Conservation (phyloP, 2,113 vertebrate genomes). For the Amazona guildingii region DNA sequence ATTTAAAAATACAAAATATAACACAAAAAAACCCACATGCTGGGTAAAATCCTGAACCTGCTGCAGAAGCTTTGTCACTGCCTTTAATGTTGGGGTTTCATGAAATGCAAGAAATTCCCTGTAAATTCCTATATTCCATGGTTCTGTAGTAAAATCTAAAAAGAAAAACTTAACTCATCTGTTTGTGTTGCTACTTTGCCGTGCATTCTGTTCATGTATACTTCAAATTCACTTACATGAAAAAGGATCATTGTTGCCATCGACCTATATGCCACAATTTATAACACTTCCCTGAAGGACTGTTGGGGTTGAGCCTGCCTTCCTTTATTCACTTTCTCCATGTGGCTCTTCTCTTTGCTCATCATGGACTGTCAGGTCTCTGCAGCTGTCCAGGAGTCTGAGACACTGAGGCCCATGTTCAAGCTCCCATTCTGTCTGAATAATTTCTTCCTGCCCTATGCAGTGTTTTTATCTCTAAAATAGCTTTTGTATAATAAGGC, state of each 20-base stretch:
- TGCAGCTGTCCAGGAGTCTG: not conserved
- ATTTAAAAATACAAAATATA: not conserved
- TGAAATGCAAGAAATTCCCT: not conserved
- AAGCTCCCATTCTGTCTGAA: not conserved
- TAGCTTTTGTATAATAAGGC: slow-evolving; percentile 7
- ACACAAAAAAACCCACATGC: not conserved
- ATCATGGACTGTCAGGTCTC: not conserved
- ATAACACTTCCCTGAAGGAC: not conserved
- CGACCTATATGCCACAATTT: not conserved
- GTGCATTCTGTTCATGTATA: not conserved
- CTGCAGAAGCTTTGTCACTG: not conserved
- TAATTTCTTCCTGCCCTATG: not conserved
- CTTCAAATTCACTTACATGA: not conserved
- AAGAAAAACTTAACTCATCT: rapidly evolving
- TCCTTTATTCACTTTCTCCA: not conserved
- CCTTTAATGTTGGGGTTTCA: not conserved
- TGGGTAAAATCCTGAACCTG: not conserved
- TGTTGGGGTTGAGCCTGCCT: not conserved
- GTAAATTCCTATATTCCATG: not conserved
- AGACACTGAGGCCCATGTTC: not conserved
- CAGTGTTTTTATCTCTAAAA: slow-evolving; percentile 8
- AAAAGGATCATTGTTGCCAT: not conserved
- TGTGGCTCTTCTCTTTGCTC: not conserved
- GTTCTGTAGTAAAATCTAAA: not conserved
- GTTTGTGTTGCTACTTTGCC: not conserved